Evolutionary conservation across 2,113 vertebrate genomes (phyloP).

Genomic region (Microcebus ravelobensis): DNA sequence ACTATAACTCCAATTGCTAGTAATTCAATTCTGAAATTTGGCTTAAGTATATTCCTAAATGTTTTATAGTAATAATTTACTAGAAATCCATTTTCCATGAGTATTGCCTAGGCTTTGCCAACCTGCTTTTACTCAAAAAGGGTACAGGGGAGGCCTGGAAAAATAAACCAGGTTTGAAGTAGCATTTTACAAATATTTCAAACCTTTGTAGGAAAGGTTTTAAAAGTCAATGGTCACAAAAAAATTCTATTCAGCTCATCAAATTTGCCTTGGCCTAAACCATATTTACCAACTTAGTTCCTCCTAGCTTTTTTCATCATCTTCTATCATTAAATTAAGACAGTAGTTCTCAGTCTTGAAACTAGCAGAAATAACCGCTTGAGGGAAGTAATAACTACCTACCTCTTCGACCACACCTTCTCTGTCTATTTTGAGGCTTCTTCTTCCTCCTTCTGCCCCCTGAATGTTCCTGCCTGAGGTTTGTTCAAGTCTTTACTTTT

Average conservation of each 20-base stretch:
- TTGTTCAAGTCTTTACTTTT: constrained; percentile 52
- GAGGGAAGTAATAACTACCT: constrained; percentile 66
- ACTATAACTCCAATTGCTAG: neutral
- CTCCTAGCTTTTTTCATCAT: constrained; percentile 68
- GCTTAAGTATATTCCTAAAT: neutral
- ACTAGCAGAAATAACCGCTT: constrained; percentile 69
- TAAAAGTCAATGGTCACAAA: constrained; percentile 30
- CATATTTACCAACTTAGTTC: constrained; percentile 67
- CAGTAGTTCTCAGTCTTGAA: constrained; percentile 61
- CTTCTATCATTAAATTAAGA: constrained; percentile 72
- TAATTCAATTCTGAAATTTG: constrained; percentile 16
- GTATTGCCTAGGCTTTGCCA: neutral
- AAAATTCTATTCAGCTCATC: constrained; percentile 48
- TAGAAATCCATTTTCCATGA: neutral
- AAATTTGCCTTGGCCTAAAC: constrained; percentile 64
- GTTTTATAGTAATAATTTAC: constrained; percentile 20
- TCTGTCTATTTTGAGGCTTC: constrained; percentile 69
- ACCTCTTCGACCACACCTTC: constrained; percentile 31
- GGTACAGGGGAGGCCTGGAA: neutral
- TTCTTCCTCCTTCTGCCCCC: constrained; percentile 30
- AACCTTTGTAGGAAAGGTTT: neutral
- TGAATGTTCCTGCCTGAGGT: constrained; percentile 49
- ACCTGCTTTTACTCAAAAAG: constrained; percentile 37
- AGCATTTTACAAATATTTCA: neutral
- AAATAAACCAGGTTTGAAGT: constrained; percentile 40